These are phyloP conservation scores for Hecatera dysodea DNA, from an alignment of 2,888 invertebrate species.

Conservation along the genomic window DNA sequence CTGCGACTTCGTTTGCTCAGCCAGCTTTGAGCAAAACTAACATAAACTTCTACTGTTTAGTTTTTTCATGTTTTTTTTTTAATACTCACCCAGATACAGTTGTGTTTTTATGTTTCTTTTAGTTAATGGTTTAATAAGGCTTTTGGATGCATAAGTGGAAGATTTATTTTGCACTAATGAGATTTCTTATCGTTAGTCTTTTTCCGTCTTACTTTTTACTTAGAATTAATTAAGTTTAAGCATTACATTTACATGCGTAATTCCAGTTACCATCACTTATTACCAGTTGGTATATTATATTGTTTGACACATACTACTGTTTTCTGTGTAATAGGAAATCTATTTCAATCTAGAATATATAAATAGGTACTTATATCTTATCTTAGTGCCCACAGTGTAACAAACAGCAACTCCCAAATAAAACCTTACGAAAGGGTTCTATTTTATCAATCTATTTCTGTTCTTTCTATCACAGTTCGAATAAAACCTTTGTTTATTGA, in stretches of 20 bases:
- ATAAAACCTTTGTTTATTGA: constrained; percentile 26
- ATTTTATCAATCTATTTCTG: neutral
- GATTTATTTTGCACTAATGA: constrained; percentile 20
- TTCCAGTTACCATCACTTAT: too few species aligned
- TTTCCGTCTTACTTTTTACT: neutral
- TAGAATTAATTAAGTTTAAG: neutral
- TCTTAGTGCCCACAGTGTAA: neutral
- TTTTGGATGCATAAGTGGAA: constrained; percentile 14
- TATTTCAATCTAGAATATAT: too few species aligned
- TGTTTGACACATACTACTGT: neutral
- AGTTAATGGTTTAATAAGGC: constrained; percentile 42
- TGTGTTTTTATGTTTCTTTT: constrained; percentile 23
- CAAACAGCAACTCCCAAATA: neutral
- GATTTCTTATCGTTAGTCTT: constrained; percentile 4
- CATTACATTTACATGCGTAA: too few species aligned
- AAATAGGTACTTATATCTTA: too few species aligned
- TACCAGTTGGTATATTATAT: neutral
- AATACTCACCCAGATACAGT: constrained; percentile 8
- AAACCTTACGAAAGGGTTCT: neutral
- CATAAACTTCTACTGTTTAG: constrained; percentile 83
- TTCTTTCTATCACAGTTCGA: neutral
- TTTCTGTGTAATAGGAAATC: neutral
- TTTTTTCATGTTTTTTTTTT: constrained; percentile 64
- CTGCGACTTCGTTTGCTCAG: constrained; percentile 84
- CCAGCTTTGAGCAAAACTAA: constrained; percentile 86